Evolutionary conservation across 1,140 invertebrate genomes (phyloP).

Genomic region (Meteorus sp.): DNA sequence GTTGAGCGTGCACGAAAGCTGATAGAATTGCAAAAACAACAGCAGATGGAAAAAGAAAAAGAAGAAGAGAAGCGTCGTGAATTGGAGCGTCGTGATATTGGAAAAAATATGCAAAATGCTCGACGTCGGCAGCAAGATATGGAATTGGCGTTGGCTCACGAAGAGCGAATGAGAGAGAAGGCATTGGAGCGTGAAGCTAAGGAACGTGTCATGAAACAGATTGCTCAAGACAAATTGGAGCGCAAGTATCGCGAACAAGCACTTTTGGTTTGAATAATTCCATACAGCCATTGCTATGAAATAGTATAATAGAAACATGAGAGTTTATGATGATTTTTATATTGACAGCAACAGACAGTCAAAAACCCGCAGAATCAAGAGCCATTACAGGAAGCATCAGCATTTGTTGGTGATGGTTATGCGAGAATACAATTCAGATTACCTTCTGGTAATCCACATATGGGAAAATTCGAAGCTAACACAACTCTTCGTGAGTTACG

Average conservation of each 20-base stretch:
- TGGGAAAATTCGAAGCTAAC: slow-evolving; percentile 65
- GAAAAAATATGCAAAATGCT: slow-evolving; percentile 71
- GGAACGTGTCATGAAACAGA: slow-evolving; percentile 73
- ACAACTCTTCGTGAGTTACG: slow-evolving; percentile 62
- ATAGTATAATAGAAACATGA: slow-evolving; percentile 4
- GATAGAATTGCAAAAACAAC: slow-evolving; percentile 62
- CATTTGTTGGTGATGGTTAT: slow-evolving; percentile 39
- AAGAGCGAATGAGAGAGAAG: slow-evolving; percentile 72
- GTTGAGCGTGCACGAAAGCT: slow-evolving; percentile 58
- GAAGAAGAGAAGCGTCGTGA: slow-evolving; percentile 68
- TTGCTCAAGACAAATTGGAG: slow-evolving; percentile 73
- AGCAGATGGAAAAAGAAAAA: slow-evolving; percentile 68
- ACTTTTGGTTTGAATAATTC: slow-evolving; percentile 34
- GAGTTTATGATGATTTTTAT: slow-evolving; percentile 5
- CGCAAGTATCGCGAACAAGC: slow-evolving; percentile 51
- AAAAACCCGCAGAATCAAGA: slow-evolving; percentile 31
- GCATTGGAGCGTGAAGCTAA: slow-evolving; percentile 68
- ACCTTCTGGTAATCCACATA: slow-evolving; percentile 72
- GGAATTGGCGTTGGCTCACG: slow-evolving; percentile 70
- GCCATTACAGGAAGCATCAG: slow-evolving; percentile 33
- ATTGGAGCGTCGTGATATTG: slow-evolving; percentile 70
- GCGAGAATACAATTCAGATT: slow-evolving; percentile 81
- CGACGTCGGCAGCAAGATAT: slow-evolving; percentile 73
- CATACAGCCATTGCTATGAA: not conserved
- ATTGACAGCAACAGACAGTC: slow-evolving; percentile 28